These are phyloP conservation scores for Siniperca knerii DNA, from an alignment of 2,113 vertebrate species.

Conservation along the genomic window DNA sequence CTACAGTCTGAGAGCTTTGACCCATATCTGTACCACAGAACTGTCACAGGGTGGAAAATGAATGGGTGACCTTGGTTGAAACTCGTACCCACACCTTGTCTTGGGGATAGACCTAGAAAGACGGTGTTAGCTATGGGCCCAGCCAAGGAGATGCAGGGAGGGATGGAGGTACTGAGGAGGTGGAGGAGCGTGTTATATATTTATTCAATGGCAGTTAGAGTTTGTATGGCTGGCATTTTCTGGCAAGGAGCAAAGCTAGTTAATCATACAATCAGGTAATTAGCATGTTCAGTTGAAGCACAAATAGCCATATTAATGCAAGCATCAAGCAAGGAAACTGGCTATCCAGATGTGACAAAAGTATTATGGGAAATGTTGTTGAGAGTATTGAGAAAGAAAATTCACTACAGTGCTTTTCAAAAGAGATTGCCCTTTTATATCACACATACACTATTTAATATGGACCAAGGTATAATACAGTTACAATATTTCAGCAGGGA, in stretches of 20 bases:
- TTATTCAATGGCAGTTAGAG: conserved; percentile 10
- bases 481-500: conserved; percentile 9
- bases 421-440: neutral
- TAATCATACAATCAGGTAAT: conserved; percentile 27
- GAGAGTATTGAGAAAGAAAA: conserved; percentile 7
- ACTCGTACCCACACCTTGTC: conserved; percentile 56
- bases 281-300: conserved; percentile 8
- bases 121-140: conserved; percentile 47
- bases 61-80: conserved; percentile 77
- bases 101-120: conserved; percentile 79
- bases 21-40: conserved; percentile 79
- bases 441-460: neutral
- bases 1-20: conserved; percentile 64
- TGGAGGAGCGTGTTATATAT: neutral
- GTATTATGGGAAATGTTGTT: neutral
- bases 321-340: too few species aligned
- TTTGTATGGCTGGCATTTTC: conserved; percentile 1
- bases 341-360: too few species aligned
- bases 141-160: conserved; percentile 4
- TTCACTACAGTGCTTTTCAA: neutral
- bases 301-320: too few species aligned
- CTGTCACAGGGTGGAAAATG: conserved; percentile 76
- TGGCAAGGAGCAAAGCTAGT: conserved; percentile 8
- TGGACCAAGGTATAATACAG: neutral
- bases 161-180: neutral